Conservation (phyloP, 2,113 vertebrate genomes). For the Chloroceryle aenea region DNA sequence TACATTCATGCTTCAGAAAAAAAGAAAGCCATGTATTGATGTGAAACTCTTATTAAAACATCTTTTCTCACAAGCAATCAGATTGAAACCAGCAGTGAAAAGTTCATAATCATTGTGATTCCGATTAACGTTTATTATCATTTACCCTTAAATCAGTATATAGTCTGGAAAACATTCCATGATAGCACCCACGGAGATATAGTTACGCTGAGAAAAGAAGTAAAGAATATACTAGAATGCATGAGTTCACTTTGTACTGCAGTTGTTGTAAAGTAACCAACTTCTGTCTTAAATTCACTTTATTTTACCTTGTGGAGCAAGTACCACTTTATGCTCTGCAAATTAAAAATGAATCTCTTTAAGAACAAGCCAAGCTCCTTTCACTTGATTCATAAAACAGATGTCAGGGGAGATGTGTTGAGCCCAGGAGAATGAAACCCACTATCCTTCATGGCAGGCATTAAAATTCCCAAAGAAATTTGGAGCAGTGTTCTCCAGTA, state of each 20-base stretch:
- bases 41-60: neutral
- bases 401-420: accelerated
- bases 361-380: neutral
- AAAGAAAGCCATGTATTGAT: neutral
- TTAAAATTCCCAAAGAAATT: neutral
- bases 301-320: neutral
- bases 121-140: neutral
- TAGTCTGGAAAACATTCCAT: neutral
- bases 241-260: neutral
- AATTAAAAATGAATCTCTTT: neutral
- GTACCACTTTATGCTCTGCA: neutral
- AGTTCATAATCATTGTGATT: neutral
- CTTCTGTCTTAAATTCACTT: neutral
- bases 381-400: neutral
- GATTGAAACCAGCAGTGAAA: neutral
- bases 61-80: neutral
- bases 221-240: neutral
- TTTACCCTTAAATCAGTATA: neutral
- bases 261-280: neutral
- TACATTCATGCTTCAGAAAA: neutral
- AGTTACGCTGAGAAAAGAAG: neutral
- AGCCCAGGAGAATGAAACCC: neutral
- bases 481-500: neutral
- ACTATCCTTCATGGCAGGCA: neutral
- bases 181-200: neutral